Conservation (phyloP, 2,113 vertebrate species). For the Trichomycterus rosablanca region DNA sequence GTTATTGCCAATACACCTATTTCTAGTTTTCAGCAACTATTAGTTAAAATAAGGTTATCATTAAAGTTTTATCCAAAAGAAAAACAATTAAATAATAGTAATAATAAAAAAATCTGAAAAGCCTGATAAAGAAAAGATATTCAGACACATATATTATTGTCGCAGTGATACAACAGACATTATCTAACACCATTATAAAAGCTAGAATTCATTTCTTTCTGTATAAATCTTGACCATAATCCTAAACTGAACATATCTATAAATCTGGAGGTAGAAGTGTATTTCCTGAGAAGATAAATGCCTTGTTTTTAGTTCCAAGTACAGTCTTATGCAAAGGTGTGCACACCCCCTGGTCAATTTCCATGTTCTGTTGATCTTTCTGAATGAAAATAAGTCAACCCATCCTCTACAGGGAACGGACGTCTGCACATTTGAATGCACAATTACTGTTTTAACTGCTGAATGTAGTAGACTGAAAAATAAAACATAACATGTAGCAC, state of each 20-base stretch:
- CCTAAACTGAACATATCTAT: slow-evolving; percentile 58
- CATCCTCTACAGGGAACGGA: not conserved
- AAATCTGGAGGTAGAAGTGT: slow-evolving; percentile 72
- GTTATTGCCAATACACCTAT: slow-evolving; percentile 52
- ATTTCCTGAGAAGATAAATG: slow-evolving; percentile 70
- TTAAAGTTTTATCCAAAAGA: slow-evolving; percentile 1
- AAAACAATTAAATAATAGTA: slow-evolving; percentile 30
- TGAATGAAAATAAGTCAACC: not conserved
- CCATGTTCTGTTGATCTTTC: too few species aligned
- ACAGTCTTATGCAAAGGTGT: not conserved
- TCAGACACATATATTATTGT: slow-evolving; percentile 46
- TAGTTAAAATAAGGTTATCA: slow-evolving; percentile 39
- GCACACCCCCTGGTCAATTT: not conserved
- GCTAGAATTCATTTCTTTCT: slow-evolving; percentile 31
- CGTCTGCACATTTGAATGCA: not conserved
- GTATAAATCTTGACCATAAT: slow-evolving; percentile 50
- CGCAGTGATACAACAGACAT: slow-evolving; percentile 48
- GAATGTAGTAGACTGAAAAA: not conserved
- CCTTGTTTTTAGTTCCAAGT: slow-evolving; percentile 26
- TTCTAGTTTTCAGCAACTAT: slow-evolving; percentile 54
- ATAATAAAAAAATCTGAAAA: slow-evolving; percentile 46
- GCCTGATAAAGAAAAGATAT: slow-evolving; percentile 15
- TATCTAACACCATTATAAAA: slow-evolving; percentile 49
- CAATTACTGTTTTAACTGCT: not conserved
- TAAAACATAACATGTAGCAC: too few species aligned